Evolutionary conservation across 2,113 vertebrate species (phyloP).

Genomic region (Mormoops blainvillei): DNA sequence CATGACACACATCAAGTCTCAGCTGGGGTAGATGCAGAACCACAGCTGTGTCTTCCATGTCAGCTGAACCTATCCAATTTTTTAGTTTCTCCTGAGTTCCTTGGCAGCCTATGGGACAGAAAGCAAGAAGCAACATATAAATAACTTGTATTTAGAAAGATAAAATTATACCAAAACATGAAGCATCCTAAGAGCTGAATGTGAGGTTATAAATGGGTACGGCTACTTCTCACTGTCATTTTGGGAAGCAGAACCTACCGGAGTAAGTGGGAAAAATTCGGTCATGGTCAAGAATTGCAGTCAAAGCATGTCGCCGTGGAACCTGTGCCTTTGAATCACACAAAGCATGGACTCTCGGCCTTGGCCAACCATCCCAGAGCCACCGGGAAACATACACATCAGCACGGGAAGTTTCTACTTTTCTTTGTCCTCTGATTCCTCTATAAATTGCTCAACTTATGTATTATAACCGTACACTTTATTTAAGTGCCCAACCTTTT

Average conservation of each 20-base stretch:
- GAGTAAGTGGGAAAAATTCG: neutral
- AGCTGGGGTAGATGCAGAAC: neutral
- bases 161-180: neutral
- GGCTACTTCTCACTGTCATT: neutral
- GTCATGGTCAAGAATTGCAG: neutral
- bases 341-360: neutral
- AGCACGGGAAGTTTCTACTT: neutral
- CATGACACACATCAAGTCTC: neutral
- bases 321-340: neutral
- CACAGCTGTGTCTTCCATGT: neutral
- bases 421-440: neutral
- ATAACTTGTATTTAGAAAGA: neutral
- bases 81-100: constrained; percentile 5
- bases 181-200: neutral
- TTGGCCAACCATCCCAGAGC: neutral
- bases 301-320: accelerated
- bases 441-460: neutral
- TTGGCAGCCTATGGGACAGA: neutral
- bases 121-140: neutral
- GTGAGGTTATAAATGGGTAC: neutral
- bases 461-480: neutral
- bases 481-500: neutral
- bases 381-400: neutral
- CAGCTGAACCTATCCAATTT: neutral
- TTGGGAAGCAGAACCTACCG: neutral